Evolutionary conservation across 2,797 vertebrate species (phyloP).

Genomic region (Onychomys leucogaster): DNA sequence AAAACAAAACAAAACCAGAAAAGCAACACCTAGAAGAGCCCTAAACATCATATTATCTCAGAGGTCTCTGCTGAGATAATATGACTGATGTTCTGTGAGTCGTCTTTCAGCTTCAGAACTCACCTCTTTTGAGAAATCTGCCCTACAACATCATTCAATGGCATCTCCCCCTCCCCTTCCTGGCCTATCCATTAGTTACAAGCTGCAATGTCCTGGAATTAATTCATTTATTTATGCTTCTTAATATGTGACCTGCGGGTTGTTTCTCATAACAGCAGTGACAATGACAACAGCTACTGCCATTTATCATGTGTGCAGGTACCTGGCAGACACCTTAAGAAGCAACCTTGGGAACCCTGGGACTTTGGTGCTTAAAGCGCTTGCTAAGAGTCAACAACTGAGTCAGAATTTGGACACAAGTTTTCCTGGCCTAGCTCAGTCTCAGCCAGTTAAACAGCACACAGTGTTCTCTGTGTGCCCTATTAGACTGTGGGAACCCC

Average conservation of each 20-base stretch:
- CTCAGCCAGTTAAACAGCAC: too few relatives aligned
- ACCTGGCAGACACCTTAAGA: not conserved
- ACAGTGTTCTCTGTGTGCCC: not conserved
- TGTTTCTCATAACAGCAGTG: slow-evolving; percentile 25
- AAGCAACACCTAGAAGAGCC: not conserved
- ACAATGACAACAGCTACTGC: not conserved
- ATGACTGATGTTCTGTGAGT: not conserved
- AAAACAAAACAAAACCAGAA: not conserved
- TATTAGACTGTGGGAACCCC: too few relatives aligned
- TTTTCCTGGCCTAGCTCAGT: not conserved
- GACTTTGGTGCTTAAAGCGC: not conserved
- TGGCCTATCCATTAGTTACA: not conserved
- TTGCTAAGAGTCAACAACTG: not conserved
- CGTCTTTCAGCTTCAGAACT: not conserved
- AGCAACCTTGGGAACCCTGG: fast-evolving
- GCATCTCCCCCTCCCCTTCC: not conserved
- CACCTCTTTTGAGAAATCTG: not conserved
- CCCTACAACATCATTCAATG: not conserved
- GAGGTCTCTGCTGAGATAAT: not conserved
- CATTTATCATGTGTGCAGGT: not conserved
- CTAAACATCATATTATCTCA: not conserved
- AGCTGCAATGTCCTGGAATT: slow-evolving; percentile 39
- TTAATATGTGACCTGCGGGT: slow-evolving; percentile 11
- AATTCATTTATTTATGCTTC: slow-evolving; percentile 52
- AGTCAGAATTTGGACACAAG: not conserved